Evolutionary conservation across 2,113 vertebrate species (phyloP).

Genomic region (Phyllostomus hastatus): DNA sequence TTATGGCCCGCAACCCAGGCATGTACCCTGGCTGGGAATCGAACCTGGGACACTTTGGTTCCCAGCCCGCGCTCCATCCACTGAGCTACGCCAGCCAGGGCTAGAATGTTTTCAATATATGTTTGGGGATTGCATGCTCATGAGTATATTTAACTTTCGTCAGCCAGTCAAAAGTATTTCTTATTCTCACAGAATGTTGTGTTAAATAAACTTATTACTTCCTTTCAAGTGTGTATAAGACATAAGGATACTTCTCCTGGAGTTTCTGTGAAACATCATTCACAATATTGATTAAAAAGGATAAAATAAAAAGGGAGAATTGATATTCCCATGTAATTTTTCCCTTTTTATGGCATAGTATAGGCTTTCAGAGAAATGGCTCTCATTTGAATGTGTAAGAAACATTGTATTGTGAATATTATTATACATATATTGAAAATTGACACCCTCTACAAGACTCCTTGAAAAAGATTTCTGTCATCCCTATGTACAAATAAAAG

Average conservation of each 20-base stretch:
- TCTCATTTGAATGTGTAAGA: not conserved
- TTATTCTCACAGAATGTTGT: not conserved
- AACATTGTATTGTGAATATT: not conserved
- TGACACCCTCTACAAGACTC: not conserved
- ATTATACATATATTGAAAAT: not conserved
- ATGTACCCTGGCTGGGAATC: no score
- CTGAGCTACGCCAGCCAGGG: no score
- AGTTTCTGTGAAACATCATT: not conserved
- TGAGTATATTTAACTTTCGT: not conserved
- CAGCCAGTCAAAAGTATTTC: not conserved
- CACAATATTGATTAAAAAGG: not conserved
- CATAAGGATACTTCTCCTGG: not conserved
- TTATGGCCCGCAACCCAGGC: no score
- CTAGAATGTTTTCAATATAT: not conserved
- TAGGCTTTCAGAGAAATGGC: not conserved
- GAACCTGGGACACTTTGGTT: no score
- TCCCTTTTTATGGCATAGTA: not conserved
- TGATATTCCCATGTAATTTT: not conserved
- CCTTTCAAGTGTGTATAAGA: not conserved
- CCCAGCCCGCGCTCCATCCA: no score
- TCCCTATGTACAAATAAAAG: not conserved
- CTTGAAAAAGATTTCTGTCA: not conserved
- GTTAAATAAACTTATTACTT: slow-evolving; percentile 11
- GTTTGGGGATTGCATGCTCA: not conserved
- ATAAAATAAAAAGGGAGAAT: not conserved